Base-by-base conservation (phyloP, 2,888 invertebrate species). In the Polylopha cassiicola region DNA sequence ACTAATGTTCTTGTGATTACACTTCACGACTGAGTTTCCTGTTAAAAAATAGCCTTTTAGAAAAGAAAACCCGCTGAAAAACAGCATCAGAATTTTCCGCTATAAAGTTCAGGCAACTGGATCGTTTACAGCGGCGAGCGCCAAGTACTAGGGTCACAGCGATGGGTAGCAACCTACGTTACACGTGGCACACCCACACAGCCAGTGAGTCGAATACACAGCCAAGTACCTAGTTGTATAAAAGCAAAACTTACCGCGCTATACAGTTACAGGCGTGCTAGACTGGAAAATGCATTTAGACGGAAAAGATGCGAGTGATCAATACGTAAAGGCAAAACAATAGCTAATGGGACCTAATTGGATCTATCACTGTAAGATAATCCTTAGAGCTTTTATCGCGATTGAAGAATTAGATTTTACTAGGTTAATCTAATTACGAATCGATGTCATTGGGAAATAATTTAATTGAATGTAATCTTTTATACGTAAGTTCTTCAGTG, bases 181-280 rank as follows among this genome's bases (percentile, higher is more conserved):
- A 75, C 75, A 75, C 71, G 73, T 73, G 72, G 53, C 61, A 36
- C 64, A 68, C 77, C 41, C 75, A 73, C 77, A 79, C 77, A 58
- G 9, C 15, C 16, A 17, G 38, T 27, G 24, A 26, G 33, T 34
- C 38, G 37, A 33, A 30, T 45, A 30, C 46, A 47, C 51, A 46
- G 43, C 37, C 32, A 43, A 43, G 48, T 43, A 15, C 28, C 13
- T 32, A 26, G 9, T n/a, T 34, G 11, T 18, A 8, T 8, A 6
- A 10, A n/a, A 15, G 13, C 8, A 24, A 23, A 17, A 44, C 26
- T 29, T 44, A 52, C 55, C 58, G 38, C 51, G 46, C 41, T 50
- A 33, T 52, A 55, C 57, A 57, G 54, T 62, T 68, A 73, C 67
- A 76, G 57, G 63, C 63, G 66, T 71, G 68, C 59, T 54, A 71